Base-by-base conservation (phyloP, 2,888 invertebrate genomes). In the Elysia crispata region DNA sequence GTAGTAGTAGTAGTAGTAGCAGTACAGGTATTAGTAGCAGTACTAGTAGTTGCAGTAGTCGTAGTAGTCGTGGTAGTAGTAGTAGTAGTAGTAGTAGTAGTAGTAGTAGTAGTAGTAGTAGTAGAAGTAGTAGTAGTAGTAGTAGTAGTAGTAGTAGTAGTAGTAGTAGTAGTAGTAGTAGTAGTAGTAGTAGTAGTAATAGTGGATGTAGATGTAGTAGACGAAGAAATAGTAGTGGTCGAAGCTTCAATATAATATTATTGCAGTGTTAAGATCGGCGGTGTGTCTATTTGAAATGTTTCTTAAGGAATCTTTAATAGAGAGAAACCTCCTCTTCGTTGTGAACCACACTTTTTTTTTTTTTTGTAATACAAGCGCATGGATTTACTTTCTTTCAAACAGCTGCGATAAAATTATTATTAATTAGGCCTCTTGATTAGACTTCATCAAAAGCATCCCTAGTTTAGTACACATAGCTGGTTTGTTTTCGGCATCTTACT, bases 131-230 rank as follows among this genome's bases (percentile, higher is more conserved):
- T 1, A 69, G 69, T 1, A 69, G 69, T 1, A 69, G 69, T 69
- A 69, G 69, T 69, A 69, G 69, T 1, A 69, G 69, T 1, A 69
- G 69, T 69, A 69, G 69, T 69, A 69, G 69, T 69, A 69, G 69
- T 69, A 69, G 69, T 69, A 69, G 69, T 69, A 69, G 69, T 69
- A 69, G 69, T 69, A 69, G 69, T 69, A 69, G 69, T 69, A 69
- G 69, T 69, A 69, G 69, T 69, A 64, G 69, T 69, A 69, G 69
- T 69, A 69, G 69, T 69, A 30, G 69, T 69, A 30, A n/a, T 69
- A 30, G 69, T 69, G 31, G 30, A 15, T n/a, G 54, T 54, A 54
- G 54, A 15, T 15, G 54, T 54, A 54, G 54, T 54, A 54, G 54
- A 15, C 13, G 54, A 15, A 54, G 54, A 15, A 54, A 18, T 54